These are phyloP conservation scores for Sycophila sp. DNA, from an alignment of 1,140 invertebrate genomes.

Conservation along the genomic window DNA sequence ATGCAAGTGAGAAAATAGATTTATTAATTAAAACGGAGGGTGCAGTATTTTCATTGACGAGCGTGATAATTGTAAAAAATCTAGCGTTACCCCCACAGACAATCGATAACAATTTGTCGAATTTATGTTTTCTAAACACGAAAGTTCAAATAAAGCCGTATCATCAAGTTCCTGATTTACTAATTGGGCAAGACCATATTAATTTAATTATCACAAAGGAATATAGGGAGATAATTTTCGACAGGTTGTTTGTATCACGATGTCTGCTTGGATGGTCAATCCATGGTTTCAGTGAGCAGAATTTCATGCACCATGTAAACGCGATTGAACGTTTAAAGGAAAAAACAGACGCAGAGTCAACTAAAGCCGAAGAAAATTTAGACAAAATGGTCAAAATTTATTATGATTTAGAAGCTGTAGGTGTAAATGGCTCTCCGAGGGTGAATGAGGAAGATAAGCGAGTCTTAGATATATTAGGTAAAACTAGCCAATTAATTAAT, in stretches of 20 bases:
- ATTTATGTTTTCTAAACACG: background rate
- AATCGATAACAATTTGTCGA: background rate
- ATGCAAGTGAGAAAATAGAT: background rate
- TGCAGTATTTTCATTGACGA: background rate
- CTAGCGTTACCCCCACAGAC: background rate
- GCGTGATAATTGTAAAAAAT: background rate
- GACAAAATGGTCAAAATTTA: background rate
- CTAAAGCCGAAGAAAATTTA: background rate
- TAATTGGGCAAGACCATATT: background rate
- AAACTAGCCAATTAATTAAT: background rate
- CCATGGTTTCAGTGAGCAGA: background rate
- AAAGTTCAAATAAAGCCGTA: background rate
- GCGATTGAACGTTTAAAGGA: background rate
- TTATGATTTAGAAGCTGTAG: background rate
- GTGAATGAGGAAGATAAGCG: background rate
- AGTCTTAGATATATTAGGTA: background rate
- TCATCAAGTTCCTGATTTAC: background rate
- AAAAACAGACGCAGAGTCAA: background rate
- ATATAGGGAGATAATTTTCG: background rate
- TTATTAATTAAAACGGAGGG: background rate
- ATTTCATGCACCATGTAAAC: background rate
- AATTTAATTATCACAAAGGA: background rate
- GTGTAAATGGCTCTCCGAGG: background rate
- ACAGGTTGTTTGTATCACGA: background rate
- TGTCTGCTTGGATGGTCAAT: background rate